Base-by-base conservation (phyloP, 1,140 invertebrate species). In the Drosophila teissieri region DNA sequence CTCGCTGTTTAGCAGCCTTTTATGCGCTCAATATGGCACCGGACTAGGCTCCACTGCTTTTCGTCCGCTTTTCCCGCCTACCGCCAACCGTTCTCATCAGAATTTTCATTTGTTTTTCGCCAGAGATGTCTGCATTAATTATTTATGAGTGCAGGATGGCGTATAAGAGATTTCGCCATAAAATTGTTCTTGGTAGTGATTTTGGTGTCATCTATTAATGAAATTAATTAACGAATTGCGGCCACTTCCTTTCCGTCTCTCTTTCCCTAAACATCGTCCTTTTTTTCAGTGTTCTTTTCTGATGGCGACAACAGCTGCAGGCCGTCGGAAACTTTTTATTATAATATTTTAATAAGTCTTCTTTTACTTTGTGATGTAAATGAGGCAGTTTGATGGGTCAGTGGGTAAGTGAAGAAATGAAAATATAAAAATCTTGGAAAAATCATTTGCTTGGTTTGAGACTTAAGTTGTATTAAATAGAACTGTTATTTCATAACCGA, bases 21-120 rank as follows among this genome's bases (percentile, higher is more conserved):
- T 79, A 86, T 83, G 67, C 72, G 83, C 75, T 77, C 84, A 88
- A 83, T 89, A 88, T 80, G 83, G 84, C 72, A 72, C 76, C 68
- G 14, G 64, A 44, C 64, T 40, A 52, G 65, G 40, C 14, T 61
- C 46, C 60, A 57, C 69, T 56, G 36, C 22, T 65, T 36, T 53
- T 62, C 58, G 42, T 61, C 52, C 37, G 34, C 19, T 17, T 12
- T 8, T 22, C 8, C 40, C 58, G 11, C 27, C 58, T 42, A 22
- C 34, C 57, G 4, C 8, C 12, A 11, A n/a, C 15, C 2, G 2
- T 17, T 44, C 19, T 52, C 61, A 45, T 68, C 58, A 10, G 48
- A 61, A 55, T 82, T 85, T 85, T 82, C 68, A 82, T 86, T 83
- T 86, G 75, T 82, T 82, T 61, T 63, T 39, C 44, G 48, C 57